Evolutionary conservation across 2,113 vertebrate genomes (phyloP), one percentile per base, ranked within the genome.

Genomic region (Maccullochella peelii): DNA sequence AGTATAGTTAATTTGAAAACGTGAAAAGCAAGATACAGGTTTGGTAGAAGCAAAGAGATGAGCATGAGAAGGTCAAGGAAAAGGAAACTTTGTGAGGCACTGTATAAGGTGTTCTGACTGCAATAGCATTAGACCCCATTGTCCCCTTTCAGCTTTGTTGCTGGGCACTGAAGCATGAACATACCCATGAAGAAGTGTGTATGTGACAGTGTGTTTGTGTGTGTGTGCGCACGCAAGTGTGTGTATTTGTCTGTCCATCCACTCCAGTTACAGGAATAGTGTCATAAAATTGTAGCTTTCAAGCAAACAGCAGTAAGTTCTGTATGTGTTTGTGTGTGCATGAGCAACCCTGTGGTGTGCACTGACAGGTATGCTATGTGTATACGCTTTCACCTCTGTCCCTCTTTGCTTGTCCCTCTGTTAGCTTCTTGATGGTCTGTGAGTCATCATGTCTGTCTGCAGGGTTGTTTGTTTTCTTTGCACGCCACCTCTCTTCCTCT

Each of bases 91-190:
- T 63, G 71, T 61, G 81, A 86, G 86, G 77, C 74, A 79, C 85
- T 83, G 79, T 90, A 86, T 79, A 88, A 85, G 89, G 87, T 90
- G 88, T 81, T 86, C 77, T 79, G 76, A 93, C 86, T 86, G 91
- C 86, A 93, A 73, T 86, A 86, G 86, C 85, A 88, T 90, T 79
- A 86, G 83, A 84, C 66, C 65, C 73, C 58, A 89, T 93, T 94
- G 94, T 93, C 77, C 86, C 85, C 65, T 82, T 91, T 88, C 85
- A 90, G 83, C 91, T 95, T 94, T 95, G 92, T 94, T 92, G 87
- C 80, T 74, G 82, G 83, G 81, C 84, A 90, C 74, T 94, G 90
- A 93, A 91, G 91, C 91, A 77, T 93, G 84, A 93, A 83, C 86
- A 85, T 79, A 74, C 50, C 78, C 86, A 76, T 73, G 79, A 84